These are phyloP conservation scores for Sarcoramphus papa DNA, from an alignment of 2,797 vertebrate species.

Conservation along the genomic window DNA sequence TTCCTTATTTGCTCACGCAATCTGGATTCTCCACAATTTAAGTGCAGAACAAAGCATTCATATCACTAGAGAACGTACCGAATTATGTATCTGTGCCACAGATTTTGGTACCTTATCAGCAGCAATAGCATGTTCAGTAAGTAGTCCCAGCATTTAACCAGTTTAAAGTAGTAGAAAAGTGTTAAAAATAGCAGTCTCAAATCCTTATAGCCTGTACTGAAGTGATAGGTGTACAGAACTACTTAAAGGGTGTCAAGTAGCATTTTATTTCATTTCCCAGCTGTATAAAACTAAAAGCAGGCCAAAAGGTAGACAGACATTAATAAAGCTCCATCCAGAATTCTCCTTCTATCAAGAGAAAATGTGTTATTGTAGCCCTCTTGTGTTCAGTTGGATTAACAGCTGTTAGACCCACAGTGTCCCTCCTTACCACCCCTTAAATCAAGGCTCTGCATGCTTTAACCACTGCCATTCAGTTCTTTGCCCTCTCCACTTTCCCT, in stretches of 20 bases:
- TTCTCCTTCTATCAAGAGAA: not conserved
- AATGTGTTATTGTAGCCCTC: conserved; percentile 38
- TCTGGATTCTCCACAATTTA: not conserved
- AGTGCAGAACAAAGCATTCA: not conserved
- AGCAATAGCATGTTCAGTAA: not conserved
- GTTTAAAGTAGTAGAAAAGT: not conserved
- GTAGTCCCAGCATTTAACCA: not conserved
- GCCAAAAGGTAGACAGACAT: not conserved
- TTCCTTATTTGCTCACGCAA: not conserved
- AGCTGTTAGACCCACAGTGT: not conserved
- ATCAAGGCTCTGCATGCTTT: not conserved
- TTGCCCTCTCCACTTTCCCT: not conserved
- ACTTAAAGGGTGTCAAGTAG: not conserved
- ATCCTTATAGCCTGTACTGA: not conserved
- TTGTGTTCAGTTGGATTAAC: conserved; percentile 50
- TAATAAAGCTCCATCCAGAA: not conserved
- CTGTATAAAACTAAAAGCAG: not conserved
- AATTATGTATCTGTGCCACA: not conserved
- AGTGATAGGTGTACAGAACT: not conserved
- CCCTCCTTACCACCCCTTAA: not conserved
- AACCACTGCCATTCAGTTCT: not conserved
- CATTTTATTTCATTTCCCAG: not conserved
- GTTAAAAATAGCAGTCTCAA: not conserved
- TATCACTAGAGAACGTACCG: not conserved
- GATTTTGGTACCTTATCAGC: not conserved